Base-by-base conservation (phyloP, 2,113 vertebrate species). In the Setophaga coronata region DNA sequence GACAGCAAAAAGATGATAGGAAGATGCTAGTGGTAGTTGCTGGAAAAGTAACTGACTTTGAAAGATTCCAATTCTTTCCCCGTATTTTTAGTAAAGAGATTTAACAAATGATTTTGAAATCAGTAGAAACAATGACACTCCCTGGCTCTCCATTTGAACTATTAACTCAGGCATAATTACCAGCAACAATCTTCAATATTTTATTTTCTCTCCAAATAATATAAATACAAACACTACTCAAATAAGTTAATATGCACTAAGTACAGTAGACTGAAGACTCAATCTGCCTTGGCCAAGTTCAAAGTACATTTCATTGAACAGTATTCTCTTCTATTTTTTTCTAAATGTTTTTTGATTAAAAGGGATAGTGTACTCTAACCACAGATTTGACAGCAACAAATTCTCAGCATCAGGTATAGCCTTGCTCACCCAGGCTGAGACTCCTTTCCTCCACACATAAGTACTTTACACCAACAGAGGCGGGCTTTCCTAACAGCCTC, bases 381-480 rank as follows among this genome's bases (percentile, higher is more conserved):
- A 50, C 19, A 66, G 21, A 79, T 50, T 17, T 19, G 33, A 74
- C 14, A 77, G 54, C n/a, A 57, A 51, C 17, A 60, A 80, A 71
- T 60, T 70, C 42, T 53, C 62, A 67, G 17, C 56, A 70, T 38
- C 58, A 38, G 20, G 20, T 54, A 25, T 1, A 66, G 48, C 25
- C 45, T 14, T 51, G 15, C 48, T 80, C 8, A 3, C 10, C 26
- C 29, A 50, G 20, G 33, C 47, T 91, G 26, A 16, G 58, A 62
- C 36, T 56, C 34, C 69, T 19, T 38, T 60, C 33, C 71, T 73
- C 51, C 45, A 88, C 47, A 85, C 10, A 28, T 14, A 67, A 84
- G 33, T 38, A 43, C 25, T 65, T 62, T 2, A 54, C 7, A 14
- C 7, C 18, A 1, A 0, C 1, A 18, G 16, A 94, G 6, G 26